Conservation (phyloP, 2,113 vertebrate species). For the Malurus melanocephalus region DNA sequence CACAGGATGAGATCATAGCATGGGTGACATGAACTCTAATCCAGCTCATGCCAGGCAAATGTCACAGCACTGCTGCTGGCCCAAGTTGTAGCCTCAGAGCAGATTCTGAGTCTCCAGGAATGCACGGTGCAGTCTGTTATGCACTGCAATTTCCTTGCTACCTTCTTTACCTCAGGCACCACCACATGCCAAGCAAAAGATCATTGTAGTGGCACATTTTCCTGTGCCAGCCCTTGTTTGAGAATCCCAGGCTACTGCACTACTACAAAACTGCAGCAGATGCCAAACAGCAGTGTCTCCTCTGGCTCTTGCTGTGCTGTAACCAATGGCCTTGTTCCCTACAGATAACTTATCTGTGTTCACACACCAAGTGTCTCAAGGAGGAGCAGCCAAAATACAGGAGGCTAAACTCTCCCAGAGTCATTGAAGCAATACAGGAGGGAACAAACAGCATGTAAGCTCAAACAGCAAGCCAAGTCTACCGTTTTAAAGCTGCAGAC, state of each 20-base stretch:
- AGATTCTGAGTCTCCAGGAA: not conserved
- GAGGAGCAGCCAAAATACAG: not conserved
- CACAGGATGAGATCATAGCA: not conserved
- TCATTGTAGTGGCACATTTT: not conserved
- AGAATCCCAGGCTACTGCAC: not conserved
- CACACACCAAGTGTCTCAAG: not conserved
- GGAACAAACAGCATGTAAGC: not conserved
- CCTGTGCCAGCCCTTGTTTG: not conserved
- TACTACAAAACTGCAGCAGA: not conserved
- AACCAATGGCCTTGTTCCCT: not conserved
- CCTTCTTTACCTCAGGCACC: not conserved
- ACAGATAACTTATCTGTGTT: slow-evolving; percentile 4
- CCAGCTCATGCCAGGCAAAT: not conserved
- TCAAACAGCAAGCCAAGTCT: not conserved
- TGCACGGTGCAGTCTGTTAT: rapidly evolving
- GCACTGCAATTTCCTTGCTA: not conserved
- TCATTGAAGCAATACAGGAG: not conserved
- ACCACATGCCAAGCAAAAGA: not conserved
- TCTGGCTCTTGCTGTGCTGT: not conserved
- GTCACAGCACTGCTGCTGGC: not conserved
- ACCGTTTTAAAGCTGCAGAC: not conserved
- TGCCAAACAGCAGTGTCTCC: not conserved
- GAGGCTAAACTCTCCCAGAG: not conserved
- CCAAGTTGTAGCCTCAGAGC: not conserved
- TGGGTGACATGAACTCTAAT: not conserved